Percentiles rank a stretch among this genome's conserved stretches.
Conservation (phyloP, 2,888 invertebrate genomes). For the Ochropleura leucogaster region DNA sequence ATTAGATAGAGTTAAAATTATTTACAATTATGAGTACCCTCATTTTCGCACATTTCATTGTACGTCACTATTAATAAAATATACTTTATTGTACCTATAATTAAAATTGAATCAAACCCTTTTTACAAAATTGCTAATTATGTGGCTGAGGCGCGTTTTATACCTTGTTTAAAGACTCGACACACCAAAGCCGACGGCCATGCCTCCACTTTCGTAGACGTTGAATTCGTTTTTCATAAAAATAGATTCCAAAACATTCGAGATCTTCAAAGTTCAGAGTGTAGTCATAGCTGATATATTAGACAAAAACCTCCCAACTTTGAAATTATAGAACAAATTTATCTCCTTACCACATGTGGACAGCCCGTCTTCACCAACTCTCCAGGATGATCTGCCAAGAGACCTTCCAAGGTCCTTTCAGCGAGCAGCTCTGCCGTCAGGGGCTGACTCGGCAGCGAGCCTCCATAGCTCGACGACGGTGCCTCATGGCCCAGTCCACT, state of each 20-base stretch:
- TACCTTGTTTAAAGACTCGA: not conserved
- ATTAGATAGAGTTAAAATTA: not conserved
- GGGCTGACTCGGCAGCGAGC: constrained; percentile 89
- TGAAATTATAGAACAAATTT: not conserved
- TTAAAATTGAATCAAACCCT: too few species aligned
- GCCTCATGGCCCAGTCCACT: constrained; percentile 88
- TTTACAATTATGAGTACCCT: not conserved
- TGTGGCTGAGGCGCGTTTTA: not conserved
- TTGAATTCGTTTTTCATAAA: not conserved
- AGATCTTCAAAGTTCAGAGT: not conserved
- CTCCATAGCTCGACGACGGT: constrained; percentile 85
- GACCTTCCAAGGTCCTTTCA: constrained; percentile 95
- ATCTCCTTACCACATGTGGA: constrained; percentile 95
- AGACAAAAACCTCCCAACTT: not conserved
- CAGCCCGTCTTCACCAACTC: constrained; percentile 98
- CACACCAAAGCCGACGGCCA: not conserved
- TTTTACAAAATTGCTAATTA: too few species aligned
- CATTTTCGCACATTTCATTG: not conserved
- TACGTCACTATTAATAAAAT: too few species aligned
- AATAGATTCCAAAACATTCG: not conserved
- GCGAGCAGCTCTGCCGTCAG: constrained; percentile 95
- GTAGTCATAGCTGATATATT: not conserved
- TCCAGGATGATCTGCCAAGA: constrained; percentile 97
- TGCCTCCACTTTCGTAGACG: not conserved
- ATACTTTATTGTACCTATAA: too few species aligned